Conservation (phyloP, 37 sponge, comb jelly and placozoan genomes). For the Corticium candelabrum region DNA sequence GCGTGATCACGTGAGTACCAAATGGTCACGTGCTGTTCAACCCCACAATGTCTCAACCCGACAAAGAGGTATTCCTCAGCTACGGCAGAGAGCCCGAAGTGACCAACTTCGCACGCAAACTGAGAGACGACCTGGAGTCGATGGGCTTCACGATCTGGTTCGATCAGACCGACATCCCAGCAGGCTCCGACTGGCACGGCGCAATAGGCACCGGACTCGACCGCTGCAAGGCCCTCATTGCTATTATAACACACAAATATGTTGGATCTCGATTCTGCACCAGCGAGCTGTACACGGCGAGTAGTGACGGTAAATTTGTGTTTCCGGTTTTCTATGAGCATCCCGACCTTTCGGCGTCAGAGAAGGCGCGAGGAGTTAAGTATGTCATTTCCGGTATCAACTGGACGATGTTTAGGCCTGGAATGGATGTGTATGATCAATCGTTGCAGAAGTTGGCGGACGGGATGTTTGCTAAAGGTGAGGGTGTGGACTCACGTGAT, state of each 20-base stretch:
- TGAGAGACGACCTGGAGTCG: slow-evolving; percentile 43
- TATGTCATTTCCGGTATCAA: slow-evolving; percentile 54
- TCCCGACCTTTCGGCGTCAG: slow-evolving; percentile 30
- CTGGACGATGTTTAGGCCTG: slow-evolving; percentile 64
- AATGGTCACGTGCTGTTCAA: too few species aligned
- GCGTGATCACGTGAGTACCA: too few species aligned
- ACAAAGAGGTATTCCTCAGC: slow-evolving; percentile 52
- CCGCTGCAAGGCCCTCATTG: slow-evolving; percentile 32
- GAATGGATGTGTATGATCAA: slow-evolving; percentile 34
- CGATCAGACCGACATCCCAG: slow-evolving; percentile 43
- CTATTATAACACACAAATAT: slow-evolving; percentile 54
- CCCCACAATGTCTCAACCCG: not conserved
- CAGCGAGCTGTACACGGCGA: slow-evolving; percentile 67
- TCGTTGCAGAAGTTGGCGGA: slow-evolving; percentile 26
- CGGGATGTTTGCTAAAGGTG: slow-evolving; percentile 41
- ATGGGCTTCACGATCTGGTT: slow-evolving; percentile 53
- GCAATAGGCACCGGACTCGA: slow-evolving; percentile 58
- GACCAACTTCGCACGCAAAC: slow-evolving; percentile 25
- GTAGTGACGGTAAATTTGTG: slow-evolving; percentile 44
- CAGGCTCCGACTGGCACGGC: slow-evolving; percentile 66
- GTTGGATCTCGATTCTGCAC: slow-evolving; percentile 45
- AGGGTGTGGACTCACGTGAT: not conserved
- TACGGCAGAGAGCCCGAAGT: slow-evolving; percentile 60
- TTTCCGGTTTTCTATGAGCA: slow-evolving; percentile 66
- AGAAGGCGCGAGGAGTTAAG: slow-evolving; percentile 41